Evolutionary conservation across 1,140 invertebrate genomes (phyloP), one percentile per base, ranked within the genome.

Genomic region (Armadillidium nasatum): DNA sequence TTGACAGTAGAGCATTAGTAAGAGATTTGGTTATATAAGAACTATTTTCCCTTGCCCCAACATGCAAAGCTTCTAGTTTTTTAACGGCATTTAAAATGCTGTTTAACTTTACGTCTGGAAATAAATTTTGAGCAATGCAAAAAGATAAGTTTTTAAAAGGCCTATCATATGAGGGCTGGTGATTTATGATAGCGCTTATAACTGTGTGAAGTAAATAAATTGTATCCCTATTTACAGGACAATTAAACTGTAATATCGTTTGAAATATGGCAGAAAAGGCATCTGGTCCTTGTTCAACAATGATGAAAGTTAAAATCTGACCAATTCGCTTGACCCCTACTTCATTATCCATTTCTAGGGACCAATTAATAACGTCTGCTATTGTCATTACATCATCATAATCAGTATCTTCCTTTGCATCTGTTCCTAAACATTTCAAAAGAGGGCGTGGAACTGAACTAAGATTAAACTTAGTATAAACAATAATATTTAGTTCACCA

Each of bases 1-100:
- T 73, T 10, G 67, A 71, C 46, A 81, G 66, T 1, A 81, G 54
- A 43, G 79, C 75, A 44, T 81, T 67, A n/a, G 75, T 60, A 15
- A 60, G 19, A 60, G 50, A 13, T 7, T 60, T 19, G 1, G 50
- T 60, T 60, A 60, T 60, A 7, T 15, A 60, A 13, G 50, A 60
- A 60, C 19, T 60, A 60, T 60, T 13, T 60, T 60, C 50, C 50
- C 50, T 60, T 13, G 11, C 50, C 50, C 50, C 50, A 15, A 19
- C 19, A 15, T 15, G 19, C 50, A 60, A 60, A 15, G 50, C 11
- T 60, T 60, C 50, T 60, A 60, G 50, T 60, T 60, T 60, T 19
- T 60, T 60, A 60, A 60, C 50, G 7, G 50, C 50, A 60, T 60
- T 60, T 60, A 60, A 60, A 60, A 60, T 60, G 7, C 50, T 19